Conservation (phyloP, 2,888 invertebrate species). For the Pachycephus smyrnensis region DNA sequence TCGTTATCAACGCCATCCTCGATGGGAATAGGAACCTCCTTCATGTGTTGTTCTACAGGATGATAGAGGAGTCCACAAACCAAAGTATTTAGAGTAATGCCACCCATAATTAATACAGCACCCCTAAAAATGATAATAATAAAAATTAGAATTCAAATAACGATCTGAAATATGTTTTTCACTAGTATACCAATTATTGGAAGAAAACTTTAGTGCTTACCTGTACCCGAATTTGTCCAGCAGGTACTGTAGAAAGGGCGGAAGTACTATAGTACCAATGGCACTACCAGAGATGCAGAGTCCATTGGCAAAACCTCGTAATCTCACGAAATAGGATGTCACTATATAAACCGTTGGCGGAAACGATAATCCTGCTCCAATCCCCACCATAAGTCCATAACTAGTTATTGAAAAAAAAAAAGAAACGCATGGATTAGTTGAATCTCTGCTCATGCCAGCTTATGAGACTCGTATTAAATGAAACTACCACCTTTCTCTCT, state of each 20-base stretch:
- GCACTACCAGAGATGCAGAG: slow-evolving; percentile 91
- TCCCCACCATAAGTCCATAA: slow-evolving; percentile 86
- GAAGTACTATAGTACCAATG: slow-evolving; percentile 85
- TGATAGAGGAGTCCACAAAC: slow-evolving; percentile 86
- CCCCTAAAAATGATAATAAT: slow-evolving; percentile 70
- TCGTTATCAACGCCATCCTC: slow-evolving; percentile 64
- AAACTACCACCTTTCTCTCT: slow-evolving; percentile 9
- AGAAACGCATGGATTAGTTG: not conserved
- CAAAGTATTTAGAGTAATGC: slow-evolving; percentile 83
- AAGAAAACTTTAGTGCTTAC: slow-evolving; percentile 63
- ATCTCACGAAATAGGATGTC: slow-evolving; percentile 83
- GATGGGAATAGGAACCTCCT: slow-evolving; percentile 66
- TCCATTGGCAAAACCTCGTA: slow-evolving; percentile 86
- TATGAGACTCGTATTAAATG: not conserved
- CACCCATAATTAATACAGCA: slow-evolving; percentile 84
- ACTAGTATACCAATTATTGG: slow-evolving; percentile 8
- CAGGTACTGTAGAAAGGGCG: slow-evolving; percentile 80
- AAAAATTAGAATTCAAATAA: slow-evolving; percentile 5
- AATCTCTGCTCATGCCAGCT: not conserved
- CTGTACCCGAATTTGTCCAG: slow-evolving; percentile 83
- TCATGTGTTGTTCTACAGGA: slow-evolving; percentile 85
- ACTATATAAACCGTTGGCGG: slow-evolving; percentile 91
- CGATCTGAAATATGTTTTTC: slow-evolving; percentile 3
- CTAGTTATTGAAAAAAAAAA: slow-evolving; percentile 62
- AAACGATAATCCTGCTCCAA: slow-evolving; percentile 86